Conservation (phyloP, 2,888 invertebrate genomes). For the Biston betularia region DNA sequence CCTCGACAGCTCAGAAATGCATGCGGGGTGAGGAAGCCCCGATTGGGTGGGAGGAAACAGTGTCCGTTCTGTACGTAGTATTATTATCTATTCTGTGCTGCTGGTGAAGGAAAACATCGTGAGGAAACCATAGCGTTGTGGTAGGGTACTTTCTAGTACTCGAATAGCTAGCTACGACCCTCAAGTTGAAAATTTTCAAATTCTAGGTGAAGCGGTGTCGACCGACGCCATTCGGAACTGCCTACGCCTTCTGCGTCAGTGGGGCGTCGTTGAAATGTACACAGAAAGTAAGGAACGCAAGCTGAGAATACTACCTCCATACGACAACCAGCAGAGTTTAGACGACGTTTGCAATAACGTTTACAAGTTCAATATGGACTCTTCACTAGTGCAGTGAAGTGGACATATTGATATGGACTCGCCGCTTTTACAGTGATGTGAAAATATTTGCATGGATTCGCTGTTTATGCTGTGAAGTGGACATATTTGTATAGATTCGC, state of each 20-base stretch:
- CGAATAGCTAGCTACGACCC: too few species aligned
- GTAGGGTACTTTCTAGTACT: too few species aligned
- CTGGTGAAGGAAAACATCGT: too few species aligned
- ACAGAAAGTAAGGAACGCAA: constrained; percentile 61
- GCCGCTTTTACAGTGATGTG: background rate
- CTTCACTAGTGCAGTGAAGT: constrained; percentile 61
- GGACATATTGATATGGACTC: background rate
- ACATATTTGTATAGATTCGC: background rate
- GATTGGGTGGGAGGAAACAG: too few species aligned
- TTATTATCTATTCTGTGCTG: too few species aligned
- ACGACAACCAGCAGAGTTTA: constrained; percentile 54
- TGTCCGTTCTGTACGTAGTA: too few species aligned
- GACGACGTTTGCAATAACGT: constrained; percentile 62
- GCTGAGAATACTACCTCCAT: constrained; percentile 61
- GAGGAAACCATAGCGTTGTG: too few species aligned
- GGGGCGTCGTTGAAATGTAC: constrained; percentile 90
- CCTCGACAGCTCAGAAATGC: too few species aligned
- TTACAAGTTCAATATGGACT: constrained; percentile 69
- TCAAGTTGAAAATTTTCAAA: background rate
- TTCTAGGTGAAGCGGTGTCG: constrained; percentile 94
- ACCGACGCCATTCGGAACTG: constrained; percentile 95
- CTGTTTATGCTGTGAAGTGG: background rate
- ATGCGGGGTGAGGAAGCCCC: too few species aligned
- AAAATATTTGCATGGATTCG: background rate
- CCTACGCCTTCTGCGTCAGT: constrained; percentile 92